These are phyloP conservation scores for Eolophus roseicapilla DNA, from an alignment of 2,113 vertebrate genomes.

Conservation along the genomic window DNA sequence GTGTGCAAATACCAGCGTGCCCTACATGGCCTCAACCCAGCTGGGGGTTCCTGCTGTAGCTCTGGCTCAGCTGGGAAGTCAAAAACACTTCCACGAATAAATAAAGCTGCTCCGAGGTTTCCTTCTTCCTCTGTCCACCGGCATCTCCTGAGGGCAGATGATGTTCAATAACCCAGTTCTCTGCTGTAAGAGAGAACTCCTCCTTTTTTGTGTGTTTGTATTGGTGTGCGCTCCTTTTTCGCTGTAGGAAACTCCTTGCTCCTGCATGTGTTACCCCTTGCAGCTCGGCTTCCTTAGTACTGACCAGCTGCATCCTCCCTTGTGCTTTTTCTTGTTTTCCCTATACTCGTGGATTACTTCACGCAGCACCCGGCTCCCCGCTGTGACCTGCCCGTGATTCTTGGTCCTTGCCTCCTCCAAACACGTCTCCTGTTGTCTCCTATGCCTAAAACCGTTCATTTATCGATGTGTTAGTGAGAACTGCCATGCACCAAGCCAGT, in stretches of 20 bases:
- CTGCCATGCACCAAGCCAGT: background rate
- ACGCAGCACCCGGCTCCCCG: background rate
- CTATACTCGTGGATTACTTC: background rate
- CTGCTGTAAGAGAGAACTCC: background rate
- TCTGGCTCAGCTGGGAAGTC: background rate
- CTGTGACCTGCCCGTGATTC: background rate
- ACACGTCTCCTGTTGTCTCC: background rate
- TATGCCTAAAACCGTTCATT: background rate
- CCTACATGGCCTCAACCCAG: fast-evolving
- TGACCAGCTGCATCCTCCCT: background rate
- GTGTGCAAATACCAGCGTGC: fast-evolving
- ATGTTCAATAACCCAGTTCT: background rate
- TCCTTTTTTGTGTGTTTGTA: background rate
- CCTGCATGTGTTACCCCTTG: background rate
- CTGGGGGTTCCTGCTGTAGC: background rate
- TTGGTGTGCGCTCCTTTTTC: fast-evolving
- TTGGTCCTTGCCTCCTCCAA: background rate
- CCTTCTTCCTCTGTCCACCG: background rate
- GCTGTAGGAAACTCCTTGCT: background rate
- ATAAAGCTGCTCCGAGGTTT: background rate
- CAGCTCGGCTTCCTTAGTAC: background rate
- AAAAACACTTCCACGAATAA: background rate
- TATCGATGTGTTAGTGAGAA: background rate
- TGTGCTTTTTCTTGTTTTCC: background rate
- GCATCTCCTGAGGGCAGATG: background rate